phyloP scores from a whole-genome alignment of 1,140 invertebrate genomes.

The Venustaconcha ellipsiformis region DNA sequence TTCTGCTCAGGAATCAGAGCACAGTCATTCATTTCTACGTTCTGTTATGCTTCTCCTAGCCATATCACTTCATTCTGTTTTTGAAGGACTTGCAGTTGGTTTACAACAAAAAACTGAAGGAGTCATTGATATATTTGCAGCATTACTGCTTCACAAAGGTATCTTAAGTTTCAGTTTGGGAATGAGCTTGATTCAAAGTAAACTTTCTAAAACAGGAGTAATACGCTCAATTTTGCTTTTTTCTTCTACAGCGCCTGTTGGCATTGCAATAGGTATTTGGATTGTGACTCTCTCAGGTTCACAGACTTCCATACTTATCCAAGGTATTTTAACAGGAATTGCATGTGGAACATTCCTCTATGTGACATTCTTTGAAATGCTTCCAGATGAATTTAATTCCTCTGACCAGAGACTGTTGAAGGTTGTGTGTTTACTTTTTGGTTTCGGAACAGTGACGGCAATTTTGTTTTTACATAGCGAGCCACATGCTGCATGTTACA shows the following conservation, averaged over 20 bases:
- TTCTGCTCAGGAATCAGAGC: slow-evolving; percentile 26
- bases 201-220: slow-evolving; percentile 72
- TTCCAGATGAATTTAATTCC: slow-evolving; percentile 73
- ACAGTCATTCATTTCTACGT: slow-evolving; percentile 68
- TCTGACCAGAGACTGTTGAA: slow-evolving; percentile 55
- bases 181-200: slow-evolving; percentile 76
- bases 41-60: slow-evolving; percentile 75
- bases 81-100: slow-evolving; percentile 88
- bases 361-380: slow-evolving; percentile 91
- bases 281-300: slow-evolving; percentile 67
- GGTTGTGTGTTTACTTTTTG: slow-evolving; percentile 56
- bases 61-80: slow-evolving; percentile 80
- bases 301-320: slow-evolving; percentile 66
- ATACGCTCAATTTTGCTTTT: slow-evolving; percentile 68
- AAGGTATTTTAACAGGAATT: slow-evolving; percentile 75
- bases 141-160: slow-evolving; percentile 75
- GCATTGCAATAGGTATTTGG: slow-evolving; percentile 75
- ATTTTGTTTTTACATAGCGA: slow-evolving; percentile 47
- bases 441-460: slow-evolving; percentile 50
- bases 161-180: slow-evolving; percentile 76
- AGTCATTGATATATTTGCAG: slow-evolving; percentile 72
- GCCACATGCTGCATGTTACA: slow-evolving; percentile 21
- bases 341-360: slow-evolving; percentile 94
- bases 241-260: slow-evolving; percentile 78
- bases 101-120: slow-evolving; percentile 69